Conservation (phyloP, 2,888 invertebrate species). For the Dysmachus trigonus region DNA sequence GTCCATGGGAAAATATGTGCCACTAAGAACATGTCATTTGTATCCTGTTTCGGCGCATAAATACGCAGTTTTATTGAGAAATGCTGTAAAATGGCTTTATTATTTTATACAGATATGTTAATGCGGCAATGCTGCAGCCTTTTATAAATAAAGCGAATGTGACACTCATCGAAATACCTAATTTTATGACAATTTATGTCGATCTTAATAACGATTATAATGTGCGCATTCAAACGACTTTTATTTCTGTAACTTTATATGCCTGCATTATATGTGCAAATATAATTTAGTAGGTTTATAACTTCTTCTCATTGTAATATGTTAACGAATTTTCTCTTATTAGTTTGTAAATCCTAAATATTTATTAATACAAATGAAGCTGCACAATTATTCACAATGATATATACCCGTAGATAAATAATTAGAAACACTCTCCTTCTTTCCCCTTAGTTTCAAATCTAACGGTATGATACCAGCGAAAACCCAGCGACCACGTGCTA, state of each 20-base stretch:
- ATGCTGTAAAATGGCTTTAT: background rate
- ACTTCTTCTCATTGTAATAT: background rate
- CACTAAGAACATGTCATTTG: background rate
- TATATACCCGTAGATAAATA: no score
- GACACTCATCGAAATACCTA: background rate
- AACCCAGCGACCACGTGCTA: no score
- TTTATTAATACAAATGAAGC: no score
- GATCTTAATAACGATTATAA: background rate
- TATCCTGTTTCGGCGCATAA: background rate
- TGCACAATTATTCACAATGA: no score
- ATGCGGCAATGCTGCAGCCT: background rate
- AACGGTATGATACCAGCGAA: no score
- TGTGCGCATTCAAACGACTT: background rate
- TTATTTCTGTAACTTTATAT: background rate
- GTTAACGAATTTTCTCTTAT: no score
- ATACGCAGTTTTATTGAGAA: background rate
- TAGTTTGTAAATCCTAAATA: no score
- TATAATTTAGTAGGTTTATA: background rate
- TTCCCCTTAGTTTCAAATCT: no score
- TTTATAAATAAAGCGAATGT: background rate
- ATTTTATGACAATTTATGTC: background rate
- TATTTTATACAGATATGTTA: background rate
- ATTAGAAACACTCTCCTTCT: no score
- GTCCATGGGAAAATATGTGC: background rate
- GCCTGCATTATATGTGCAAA: background rate